Conservation (phyloP, 1,140 invertebrate genomes). For the Thalassaphorura encarpata region DNA sequence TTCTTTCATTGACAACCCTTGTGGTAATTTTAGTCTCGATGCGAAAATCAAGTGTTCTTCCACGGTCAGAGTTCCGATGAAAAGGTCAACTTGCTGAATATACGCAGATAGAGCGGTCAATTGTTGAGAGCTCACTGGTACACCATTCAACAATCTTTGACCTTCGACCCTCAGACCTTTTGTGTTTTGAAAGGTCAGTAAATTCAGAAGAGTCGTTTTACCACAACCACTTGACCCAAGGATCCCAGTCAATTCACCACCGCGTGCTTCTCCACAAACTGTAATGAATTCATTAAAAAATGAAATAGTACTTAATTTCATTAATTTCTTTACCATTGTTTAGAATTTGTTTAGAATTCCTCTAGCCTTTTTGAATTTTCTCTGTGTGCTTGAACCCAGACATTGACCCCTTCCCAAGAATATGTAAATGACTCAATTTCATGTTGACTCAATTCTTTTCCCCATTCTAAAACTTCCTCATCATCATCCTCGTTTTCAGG, state of each 20-base stretch:
- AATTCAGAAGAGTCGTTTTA: conserved; percentile 45
- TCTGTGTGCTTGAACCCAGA: conserved; percentile 66
- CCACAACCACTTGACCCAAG: conserved; percentile 41
- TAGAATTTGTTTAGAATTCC: not conserved
- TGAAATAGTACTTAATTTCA: not conserved
- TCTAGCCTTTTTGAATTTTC: not conserved
- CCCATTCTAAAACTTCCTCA: no score
- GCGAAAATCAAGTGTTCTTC: conserved; percentile 69
- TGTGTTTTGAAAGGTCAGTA: conserved; percentile 44
- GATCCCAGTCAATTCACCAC: conserved; percentile 46
- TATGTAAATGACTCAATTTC: no score
- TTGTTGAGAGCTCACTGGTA: conserved; percentile 49
- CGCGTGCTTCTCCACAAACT: conserved; percentile 42
- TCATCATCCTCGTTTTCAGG: no score
- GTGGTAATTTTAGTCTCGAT: conserved; percentile 86
- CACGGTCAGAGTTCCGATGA: conserved; percentile 83
- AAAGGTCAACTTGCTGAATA: conserved; percentile 91
- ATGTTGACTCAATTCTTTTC: no score
- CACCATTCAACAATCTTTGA: conserved; percentile 46
- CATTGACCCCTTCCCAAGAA: conserved; percentile 58
- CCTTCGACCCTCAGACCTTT: conserved; percentile 18
- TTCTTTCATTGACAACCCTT: conserved; percentile 58
- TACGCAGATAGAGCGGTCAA: conserved; percentile 76
- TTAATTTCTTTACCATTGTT: no score
- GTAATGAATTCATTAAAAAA: no score